Base-by-base conservation (phyloP, 2,888 invertebrate species). In the Leucania comma region DNA sequence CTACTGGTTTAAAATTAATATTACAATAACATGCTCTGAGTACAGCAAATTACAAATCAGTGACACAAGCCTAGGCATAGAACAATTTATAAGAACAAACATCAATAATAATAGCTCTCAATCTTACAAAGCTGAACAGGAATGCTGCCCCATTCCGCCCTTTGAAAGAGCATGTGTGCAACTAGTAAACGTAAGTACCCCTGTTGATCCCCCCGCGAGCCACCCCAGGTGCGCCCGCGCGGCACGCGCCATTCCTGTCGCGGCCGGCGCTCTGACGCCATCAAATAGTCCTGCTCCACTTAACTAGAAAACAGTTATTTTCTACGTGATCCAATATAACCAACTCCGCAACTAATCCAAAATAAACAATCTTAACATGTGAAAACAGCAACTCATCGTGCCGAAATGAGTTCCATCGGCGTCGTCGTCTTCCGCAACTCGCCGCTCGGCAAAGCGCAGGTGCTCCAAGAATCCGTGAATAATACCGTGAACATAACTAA, bases 381-480 rank as follows among this genome's bases (percentile, higher is more conserved):
- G 88, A 93, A 92, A 93, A 88, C 84, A 69, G 85, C 91, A 89
- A 90, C 82, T 93, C 92, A 92, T 90, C 89, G 64, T 79, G 80
- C 75, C 88, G 91, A 93, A 93, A 96, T 96, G 96, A 96, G 96
- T 89, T 96, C 97, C 80, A 94, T 97, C 84, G 96, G 96, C 89
- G 96, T 96, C 78, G 96, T 97, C 78, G 96, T 96, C 88, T 96
- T 96, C 93, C 96, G 97, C 93, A 96, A 96, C 93, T 96, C 96
- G 82, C 94, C 96, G 82, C 93, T 96, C 86, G 93, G 93, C 89
- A 97, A 97, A 89, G 90, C 96, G 94, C 97, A 97, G 96, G 96
- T 97, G 93, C 96, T 97, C 83, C 97, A 97, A 88, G 97, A 97
- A 91, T 93, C 96, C 90, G 96, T 96, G 92, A 97, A 96, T 95